Evolutionary conservation across 2,797 vertebrate species (phyloP), one percentile per base, ranked within the genome.

Genomic region (Urophycis tenuis): DNA sequence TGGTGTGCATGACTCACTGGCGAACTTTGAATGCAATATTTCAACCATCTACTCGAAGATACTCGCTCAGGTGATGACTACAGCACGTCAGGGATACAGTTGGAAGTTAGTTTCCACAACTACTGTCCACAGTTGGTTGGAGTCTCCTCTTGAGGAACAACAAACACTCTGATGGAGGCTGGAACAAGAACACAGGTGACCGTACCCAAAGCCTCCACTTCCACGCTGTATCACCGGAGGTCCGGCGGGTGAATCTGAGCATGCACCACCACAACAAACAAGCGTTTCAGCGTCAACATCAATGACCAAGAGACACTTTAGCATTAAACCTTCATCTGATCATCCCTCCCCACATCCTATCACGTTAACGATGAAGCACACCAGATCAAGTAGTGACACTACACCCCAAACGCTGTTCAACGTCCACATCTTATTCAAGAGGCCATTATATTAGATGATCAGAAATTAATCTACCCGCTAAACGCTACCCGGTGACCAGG

Each of bases 271-370:
- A 14, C 41, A 45, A 45, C 12, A 17, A 45, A 22, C 15, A 49
- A 22, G 3, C 19, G 2, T 22, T 5, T 49, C 5, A 49, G 22
- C 45, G 45, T 49, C 45, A 22, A 49, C 81, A 76, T 85, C 75
- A 14, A 12, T 2, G 39, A 41, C 14, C 17, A 41, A 15, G 12
- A 12, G 14, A 3, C 14, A 36, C 35, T 36, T 6, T 84, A 86
- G 82, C 71, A 12, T 80, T 85, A 85, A 81, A 83, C 71, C 41
- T 60, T n/a, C 53, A 60, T 60, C 22, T 60, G 53, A 11, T 60
- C 53, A 60, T 53, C 22, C 53, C n/a, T 53, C 11, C 39, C 39
- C 11, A 41, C 3, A 15, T 17, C 39, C 39, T 12, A 3, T 41
- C 39, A 41, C 17, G 39, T 41, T 41, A 41, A 41, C 45, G 1